Conservation (phyloP, 2,113 vertebrate genomes). For the Mionectes macconnelli region DNA sequence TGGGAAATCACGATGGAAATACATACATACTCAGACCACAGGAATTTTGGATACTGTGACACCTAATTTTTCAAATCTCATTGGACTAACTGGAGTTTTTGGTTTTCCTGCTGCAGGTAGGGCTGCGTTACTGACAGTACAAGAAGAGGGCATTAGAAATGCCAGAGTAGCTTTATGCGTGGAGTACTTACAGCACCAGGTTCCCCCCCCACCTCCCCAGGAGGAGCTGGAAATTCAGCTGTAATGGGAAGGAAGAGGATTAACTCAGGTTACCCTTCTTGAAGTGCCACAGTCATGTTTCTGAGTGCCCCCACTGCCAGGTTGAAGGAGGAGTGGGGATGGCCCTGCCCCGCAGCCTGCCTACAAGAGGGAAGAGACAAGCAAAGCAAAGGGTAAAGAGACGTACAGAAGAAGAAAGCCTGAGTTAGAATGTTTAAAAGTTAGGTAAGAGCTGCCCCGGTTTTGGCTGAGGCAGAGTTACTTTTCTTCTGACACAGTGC, state of each 20-base stretch:
- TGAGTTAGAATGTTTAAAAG: neutral
- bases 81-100: neutral
- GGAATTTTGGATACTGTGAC: neutral
- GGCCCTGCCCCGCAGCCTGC: slow-evolving; percentile 41
- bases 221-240: neutral
- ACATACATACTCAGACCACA: neutral
- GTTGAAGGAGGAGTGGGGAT: slow-evolving; percentile 59
- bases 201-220: neutral
- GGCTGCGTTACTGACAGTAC: neutral
- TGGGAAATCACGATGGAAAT: neutral
- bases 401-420: neutral
- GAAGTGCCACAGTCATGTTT: neutral
- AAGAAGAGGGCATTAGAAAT: neutral
- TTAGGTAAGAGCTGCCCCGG: neutral
- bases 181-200: neutral
- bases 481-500: neutral
- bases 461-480: neutral
- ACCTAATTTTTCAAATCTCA: neutral
- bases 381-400: neutral
- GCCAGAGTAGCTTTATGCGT: neutral
- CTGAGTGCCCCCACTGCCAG: slow-evolving; percentile 41
- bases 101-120: neutral
- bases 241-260: neutral
- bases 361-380: neutral
- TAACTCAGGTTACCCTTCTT: slow-evolving; percentile 33